Evolutionary conservation across 1,140 invertebrate genomes (phyloP), one percentile per base, ranked within the genome.

Genomic region (Anoplolepis gracilipes): DNA sequence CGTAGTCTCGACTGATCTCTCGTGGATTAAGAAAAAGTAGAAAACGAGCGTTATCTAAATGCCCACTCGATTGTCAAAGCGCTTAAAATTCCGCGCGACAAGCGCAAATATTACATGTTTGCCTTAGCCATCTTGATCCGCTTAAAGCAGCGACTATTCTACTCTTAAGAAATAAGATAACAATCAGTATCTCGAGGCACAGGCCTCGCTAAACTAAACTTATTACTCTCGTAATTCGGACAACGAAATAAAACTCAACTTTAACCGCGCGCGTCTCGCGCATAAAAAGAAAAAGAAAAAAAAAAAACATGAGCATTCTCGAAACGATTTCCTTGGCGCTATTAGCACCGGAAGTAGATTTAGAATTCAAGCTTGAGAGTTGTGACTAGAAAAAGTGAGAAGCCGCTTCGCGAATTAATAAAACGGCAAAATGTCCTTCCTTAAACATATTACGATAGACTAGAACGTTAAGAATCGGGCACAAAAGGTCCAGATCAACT

Each of bases 311-410:
- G 75, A 10, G 28, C 75, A n/a, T 69, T 16, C 10, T 13, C 42
- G 11, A 57, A 25, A 13, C 28, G 13, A 16, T 11, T 11, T 22
- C 16, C 46, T 39, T 25, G 22, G 33, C 62, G 19, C 3, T 55
- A 28, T 33, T 6, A 6, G 79, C 46, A 30, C 55, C 19, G n/a
- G 5, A 16, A 25, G 28, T 33, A 42, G 55, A 87, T 76, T 81
- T 62, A 78, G 67, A 59, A 67, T 53, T 64, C 64, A 33, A 55
- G 59, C 10, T 76, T 78, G 61, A 46, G 86, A 93, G 93, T 92
- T 94, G 92, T 93, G 93, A 94, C 93, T 94, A 94, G 93, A 94
- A 79, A 30, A n/a, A n/a, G n/a, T 22, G 22, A 61, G 61, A 55
- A 39, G 39, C 61, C 25, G 61, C 22, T 19, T 42, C 46, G 67